Conservation (phyloP, 2,888 invertebrate species). For the Limnephilus auricula region DNA sequence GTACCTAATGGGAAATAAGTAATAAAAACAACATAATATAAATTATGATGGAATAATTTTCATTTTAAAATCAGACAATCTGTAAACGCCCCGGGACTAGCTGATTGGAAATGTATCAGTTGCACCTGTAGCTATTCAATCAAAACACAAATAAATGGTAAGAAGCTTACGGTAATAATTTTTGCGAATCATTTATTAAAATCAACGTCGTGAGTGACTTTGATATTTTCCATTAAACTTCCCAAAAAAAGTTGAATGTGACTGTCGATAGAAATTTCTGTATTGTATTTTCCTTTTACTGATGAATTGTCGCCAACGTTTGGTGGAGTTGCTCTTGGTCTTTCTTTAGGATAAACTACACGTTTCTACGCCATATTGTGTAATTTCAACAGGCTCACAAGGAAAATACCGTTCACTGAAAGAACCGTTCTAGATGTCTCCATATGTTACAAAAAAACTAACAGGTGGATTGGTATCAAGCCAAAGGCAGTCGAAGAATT, state of each 20-base stretch:
- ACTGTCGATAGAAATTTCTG: neutral
- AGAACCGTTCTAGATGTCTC: neutral
- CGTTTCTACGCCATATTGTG: neutral
- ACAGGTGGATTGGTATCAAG: neutral
- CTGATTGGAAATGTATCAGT: neutral
- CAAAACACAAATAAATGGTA: neutral
- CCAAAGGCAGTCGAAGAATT: neutral
- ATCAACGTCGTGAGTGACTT: neutral
- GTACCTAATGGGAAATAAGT: neutral
- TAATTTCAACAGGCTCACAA: neutral
- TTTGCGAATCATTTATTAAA: neutral
- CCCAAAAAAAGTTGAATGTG: neutral
- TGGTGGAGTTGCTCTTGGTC: neutral
- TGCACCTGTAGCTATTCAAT: neutral
- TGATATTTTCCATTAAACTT: neutral
- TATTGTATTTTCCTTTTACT: neutral
- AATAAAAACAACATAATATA: neutral
- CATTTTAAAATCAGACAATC: neutral
- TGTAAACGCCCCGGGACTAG: neutral
- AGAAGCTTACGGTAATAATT: neutral
- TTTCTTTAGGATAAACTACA: neutral
- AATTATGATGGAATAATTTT: neutral
- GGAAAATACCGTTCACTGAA: too few species aligned
- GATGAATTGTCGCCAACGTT: neutral
- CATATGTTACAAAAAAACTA: neutral